Base-by-base conservation (phyloP, 2,888 invertebrate genomes). In the Drosophila rubida region DNA sequence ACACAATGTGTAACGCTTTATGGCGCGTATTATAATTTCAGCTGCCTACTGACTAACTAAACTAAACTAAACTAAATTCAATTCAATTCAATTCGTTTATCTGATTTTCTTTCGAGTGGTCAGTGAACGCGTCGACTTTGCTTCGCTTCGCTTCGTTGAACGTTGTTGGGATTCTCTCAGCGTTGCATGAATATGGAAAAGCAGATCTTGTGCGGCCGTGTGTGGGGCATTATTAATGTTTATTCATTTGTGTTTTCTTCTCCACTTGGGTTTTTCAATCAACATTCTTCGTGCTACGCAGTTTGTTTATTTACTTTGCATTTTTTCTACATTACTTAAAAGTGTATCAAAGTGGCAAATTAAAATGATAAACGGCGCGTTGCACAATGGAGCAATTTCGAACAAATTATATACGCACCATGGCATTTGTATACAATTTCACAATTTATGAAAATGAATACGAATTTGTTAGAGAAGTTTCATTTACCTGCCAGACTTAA, bases 71-170 rank as follows among this genome's bases (percentile, higher is more conserved):
- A 58, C 30, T 58, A 30, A 73, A 68, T 61, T 65, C 41, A 66
- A 77, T 68, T 70, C 68, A 72, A 75, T 79, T 78, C 65, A 84
- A 67, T 80, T 71, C 74, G 84, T 78, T 83, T 80, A 80, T 80
- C 75, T 84, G 78, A 80, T 80, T 84, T 69, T 67, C 64, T 67
- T 65, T 80, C 69, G 69, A 83, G 80, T 80, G 80, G 84, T 64
- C 73, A 48, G 59, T 62, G 69, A 46, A 14, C 23, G 11, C 7
- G 51, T 27, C n/a, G 30, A 46, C 53, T 32, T 13, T 48, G 78
- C 14, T 63, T 19, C 19, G 19, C 19, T 25, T 51, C 32, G 51
- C 51, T 42, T 49, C 46, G 55, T 44, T 68, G 46, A 27, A 50
- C 49, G 11, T 32, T 46, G 25, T 32, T 32, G 32, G 39, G 25